phyloP scores from a whole-genome alignment of 2,888 invertebrate genomes.

The Pyrrhia umbra region DNA sequence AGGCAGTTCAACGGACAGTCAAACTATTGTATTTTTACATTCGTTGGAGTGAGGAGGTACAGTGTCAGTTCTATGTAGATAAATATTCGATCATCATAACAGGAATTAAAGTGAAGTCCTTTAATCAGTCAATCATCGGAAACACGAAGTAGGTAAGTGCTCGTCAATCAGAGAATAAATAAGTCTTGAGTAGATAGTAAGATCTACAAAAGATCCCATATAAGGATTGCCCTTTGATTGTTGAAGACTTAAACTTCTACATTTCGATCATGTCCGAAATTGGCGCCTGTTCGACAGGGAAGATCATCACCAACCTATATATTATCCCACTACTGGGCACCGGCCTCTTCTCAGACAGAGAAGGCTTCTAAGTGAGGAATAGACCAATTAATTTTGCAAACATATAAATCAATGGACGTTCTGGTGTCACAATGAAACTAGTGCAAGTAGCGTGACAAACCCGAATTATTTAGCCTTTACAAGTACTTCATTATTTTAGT shows the following conservation, averaged over 20 bases:
- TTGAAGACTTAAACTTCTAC: background rate
- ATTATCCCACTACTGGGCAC: no score
- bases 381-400: no score
- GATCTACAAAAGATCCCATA: background rate
- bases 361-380: no score
- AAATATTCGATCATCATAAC: background rate
- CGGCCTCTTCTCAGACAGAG: no score
- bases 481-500: background rate
- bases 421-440: background rate
- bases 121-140: background rate
- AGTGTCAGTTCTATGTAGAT: background rate
- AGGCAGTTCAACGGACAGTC: constrained; percentile 24
- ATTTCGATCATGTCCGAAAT: background rate
- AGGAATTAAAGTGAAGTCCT: background rate
- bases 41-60: constrained; percentile 4
- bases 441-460: background rate
- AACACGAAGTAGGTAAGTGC: background rate
- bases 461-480: background rate
- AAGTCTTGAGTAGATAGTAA: no score
- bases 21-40: constrained; percentile 1
- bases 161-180: background rate
- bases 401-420: background rate
- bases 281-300: background rate
- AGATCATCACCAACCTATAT: no score
- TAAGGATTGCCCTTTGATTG: background rate